Evolutionary conservation across 1,140 invertebrate species (phyloP).

Genomic region (Goniozus legneri): DNA sequence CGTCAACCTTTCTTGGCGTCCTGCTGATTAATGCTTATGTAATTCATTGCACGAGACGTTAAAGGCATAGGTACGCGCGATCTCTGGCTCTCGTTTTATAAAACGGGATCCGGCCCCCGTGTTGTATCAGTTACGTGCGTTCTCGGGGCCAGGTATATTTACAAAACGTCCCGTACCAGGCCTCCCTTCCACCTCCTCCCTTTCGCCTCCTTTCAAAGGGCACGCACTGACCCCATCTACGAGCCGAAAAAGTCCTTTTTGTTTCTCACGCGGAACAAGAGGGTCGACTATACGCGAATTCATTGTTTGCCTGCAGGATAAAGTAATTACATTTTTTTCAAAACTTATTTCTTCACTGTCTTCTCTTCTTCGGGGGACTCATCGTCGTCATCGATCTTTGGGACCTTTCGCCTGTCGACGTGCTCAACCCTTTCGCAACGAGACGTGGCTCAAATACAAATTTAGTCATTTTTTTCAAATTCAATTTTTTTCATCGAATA

Average conservation of each 20-base stretch:
- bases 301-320: conserved; percentile 50
- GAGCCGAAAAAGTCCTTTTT: conserved; percentile 41
- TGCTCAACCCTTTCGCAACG: too few species aligned
- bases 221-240: conserved; percentile 22
- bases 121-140: conserved; percentile 11
- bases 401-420: neutral
- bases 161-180: neutral
- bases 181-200: too few species aligned
- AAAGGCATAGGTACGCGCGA: conserved; percentile 46
- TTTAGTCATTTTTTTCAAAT: too few species aligned
- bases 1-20: too few species aligned
- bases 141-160: conserved; percentile 10
- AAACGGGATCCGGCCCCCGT: neutral
- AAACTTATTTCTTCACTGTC: too few species aligned
- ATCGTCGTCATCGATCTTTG: conserved; percentile 1
- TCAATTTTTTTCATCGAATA: too few species aligned
- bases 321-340: conserved; percentile 54
- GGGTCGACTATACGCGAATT: conserved; percentile 32
- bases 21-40: conserved; percentile 49
- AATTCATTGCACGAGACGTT: conserved; percentile 50
- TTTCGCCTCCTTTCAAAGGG: too few species aligned
- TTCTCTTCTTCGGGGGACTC: conserved; percentile 41
- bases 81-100: too few species aligned
- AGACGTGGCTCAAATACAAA: too few species aligned
- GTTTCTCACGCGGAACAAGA: conserved; percentile 49